phyloP scores from a whole-genome alignment of 2,113 vertebrate species.

The Pelmatolapia mariae region DNA sequence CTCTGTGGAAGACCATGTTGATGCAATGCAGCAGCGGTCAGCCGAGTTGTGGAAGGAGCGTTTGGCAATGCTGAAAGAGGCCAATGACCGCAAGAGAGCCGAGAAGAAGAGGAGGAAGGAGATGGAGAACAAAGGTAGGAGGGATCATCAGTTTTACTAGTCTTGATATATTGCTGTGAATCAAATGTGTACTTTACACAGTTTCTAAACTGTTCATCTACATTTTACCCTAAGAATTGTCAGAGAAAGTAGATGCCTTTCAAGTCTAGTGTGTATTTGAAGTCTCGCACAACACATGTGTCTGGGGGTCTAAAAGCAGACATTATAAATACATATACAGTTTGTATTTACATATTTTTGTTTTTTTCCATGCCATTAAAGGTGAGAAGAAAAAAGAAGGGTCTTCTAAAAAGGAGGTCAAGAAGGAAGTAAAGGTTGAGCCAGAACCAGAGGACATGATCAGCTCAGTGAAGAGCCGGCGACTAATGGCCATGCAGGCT shows the following conservation, averaged over 20 bases:
- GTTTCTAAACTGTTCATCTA: not conserved
- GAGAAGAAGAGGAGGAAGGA: constrained; percentile 88
- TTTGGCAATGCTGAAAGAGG: constrained; percentile 87
- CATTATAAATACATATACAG: not conserved
- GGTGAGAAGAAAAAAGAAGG: constrained; percentile 76
- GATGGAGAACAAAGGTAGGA: constrained; percentile 80
- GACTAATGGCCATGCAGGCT: constrained; percentile 87
- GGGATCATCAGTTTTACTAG: not conserved
- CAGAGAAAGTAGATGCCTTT: not conserved
- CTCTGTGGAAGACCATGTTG: constrained; percentile 92
- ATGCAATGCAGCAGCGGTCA: constrained; percentile 83
- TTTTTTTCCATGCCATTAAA: not conserved
- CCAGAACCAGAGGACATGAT: constrained; percentile 85
- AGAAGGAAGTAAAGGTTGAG: constrained; percentile 69
- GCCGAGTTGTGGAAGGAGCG: constrained; percentile 95
- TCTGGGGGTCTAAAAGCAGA: not conserved
- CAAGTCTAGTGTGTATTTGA: not conserved
- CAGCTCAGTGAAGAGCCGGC: constrained; percentile 90
- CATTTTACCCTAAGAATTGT: not conserved
- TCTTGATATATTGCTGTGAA: not conserved
- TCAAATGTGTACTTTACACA: not conserved
- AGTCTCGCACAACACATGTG: not conserved
- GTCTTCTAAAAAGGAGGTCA: constrained; percentile 38
- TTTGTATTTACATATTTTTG: not conserved
- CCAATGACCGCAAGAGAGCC: constrained; percentile 89